phyloP scores from a whole-genome alignment of 2,113 vertebrate species.

The Canis aureus region DNA sequence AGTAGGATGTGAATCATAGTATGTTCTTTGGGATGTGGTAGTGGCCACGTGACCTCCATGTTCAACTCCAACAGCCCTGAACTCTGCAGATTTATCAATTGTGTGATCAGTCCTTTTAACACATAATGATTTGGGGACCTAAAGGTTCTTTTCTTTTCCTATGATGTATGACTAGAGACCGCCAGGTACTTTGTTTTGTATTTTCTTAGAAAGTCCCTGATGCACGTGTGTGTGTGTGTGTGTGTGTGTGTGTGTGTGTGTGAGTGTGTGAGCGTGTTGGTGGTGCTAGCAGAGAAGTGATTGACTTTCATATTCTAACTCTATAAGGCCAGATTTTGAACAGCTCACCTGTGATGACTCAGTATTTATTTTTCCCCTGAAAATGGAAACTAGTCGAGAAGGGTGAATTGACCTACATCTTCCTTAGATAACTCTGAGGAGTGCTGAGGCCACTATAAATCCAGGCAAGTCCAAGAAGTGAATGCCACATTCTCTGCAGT shows the following conservation, averaged over 20 bases:
- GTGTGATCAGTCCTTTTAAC: neutral
- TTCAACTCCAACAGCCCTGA: neutral
- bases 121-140: neutral
- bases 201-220: neutral
- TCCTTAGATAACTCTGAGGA: constrained; percentile 1
- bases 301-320: constrained; percentile 24
- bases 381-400: neutral
- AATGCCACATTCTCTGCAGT: neutral
- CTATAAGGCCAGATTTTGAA: constrained; percentile 5
- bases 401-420: neutral
- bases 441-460: neutral
- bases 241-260: neutral
- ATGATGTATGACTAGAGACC: neutral
- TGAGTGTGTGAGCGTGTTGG: neutral
- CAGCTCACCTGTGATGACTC: constrained; percentile 13
- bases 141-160: neutral
- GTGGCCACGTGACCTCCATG: neutral
- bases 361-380: neutral
- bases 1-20: neutral
- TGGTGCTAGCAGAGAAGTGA: neutral
- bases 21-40: neutral
- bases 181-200: neutral
- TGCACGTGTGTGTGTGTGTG: neutral
- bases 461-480: neutral
- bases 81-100: neutral